These are phyloP conservation scores for Agrotis clavis DNA, from an alignment of 2,888 invertebrate species.

Conservation along the genomic window DNA sequence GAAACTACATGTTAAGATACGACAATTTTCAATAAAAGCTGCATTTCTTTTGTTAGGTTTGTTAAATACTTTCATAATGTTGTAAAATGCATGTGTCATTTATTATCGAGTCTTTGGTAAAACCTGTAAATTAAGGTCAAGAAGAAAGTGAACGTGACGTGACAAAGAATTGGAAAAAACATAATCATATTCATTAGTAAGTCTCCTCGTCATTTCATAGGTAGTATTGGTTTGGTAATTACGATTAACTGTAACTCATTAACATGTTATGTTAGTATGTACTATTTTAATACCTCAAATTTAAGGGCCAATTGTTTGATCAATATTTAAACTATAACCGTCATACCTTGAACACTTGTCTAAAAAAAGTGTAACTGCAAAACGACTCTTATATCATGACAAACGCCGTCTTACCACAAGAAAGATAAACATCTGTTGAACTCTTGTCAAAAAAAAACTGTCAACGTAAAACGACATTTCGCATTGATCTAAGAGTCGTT, in stretches of 20 bases:
- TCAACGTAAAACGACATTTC: no score
- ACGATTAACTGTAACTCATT: not conserved
- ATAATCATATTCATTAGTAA: conserved; percentile 12
- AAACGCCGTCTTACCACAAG: no score
- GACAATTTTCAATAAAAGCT: not conserved
- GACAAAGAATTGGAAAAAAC: not conserved
- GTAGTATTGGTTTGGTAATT: not conserved
- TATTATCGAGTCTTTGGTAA: conserved; percentile 15
- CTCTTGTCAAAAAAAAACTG: no score
- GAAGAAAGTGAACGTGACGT: conserved; percentile 26
- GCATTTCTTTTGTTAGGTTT: not conserved
- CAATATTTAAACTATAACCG: no score
- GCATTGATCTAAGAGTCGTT: no score
- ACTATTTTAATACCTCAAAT: no score
- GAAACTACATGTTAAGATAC: not conserved
- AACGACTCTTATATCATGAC: no score
- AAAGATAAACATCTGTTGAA: no score
- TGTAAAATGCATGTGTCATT: conserved; percentile 37
- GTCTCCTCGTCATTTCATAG: not conserved
- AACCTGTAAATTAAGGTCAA: conserved; percentile 43
- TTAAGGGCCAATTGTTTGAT: no score
- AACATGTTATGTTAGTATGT: not conserved
- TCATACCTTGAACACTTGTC: no score
- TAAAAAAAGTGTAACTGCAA: no score
- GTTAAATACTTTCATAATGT: conserved; percentile 29